These are phyloP conservation scores for Poecilus cupreus DNA, from an alignment of 2,888 invertebrate species.

Conservation along the genomic window DNA sequence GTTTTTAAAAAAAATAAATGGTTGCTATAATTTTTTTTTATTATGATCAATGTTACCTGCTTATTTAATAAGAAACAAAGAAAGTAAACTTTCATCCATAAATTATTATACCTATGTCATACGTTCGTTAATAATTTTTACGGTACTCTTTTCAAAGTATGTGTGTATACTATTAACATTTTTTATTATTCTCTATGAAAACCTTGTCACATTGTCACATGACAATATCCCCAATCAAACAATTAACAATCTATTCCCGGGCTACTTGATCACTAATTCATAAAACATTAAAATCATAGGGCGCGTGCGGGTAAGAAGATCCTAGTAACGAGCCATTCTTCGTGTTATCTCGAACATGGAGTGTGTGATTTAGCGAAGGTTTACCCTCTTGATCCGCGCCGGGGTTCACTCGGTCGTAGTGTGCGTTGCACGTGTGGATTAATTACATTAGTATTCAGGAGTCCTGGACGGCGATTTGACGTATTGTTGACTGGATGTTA, in stretches of 20 bases:
- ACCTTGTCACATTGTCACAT: neutral
- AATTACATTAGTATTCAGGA: conserved; percentile 48
- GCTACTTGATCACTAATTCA: conserved; percentile 34
- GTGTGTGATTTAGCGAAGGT: neutral
- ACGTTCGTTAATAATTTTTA: no score
- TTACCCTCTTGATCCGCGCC: neutral
- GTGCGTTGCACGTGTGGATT: conserved; percentile 32
- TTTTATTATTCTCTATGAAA: no score
- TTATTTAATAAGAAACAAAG: no score
- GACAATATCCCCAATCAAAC: conserved; percentile 14
- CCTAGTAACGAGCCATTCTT: conserved; percentile 43
- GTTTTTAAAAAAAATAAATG: no score
- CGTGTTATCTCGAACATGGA: conserved; percentile 26
- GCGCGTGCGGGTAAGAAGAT: conserved; percentile 14
- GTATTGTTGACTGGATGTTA: conserved; percentile 42
- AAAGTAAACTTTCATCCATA: no score
- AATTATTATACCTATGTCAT: no score
- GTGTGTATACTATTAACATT: no score
- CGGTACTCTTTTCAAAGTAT: no score
- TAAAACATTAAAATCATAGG: conserved; percentile 8
- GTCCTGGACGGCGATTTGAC: conserved; percentile 26
- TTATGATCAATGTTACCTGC: no score
- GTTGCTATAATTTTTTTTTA: no score
- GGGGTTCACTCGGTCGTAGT: neutral
- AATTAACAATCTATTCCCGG: neutral